Evolutionary conservation across 2,888 invertebrate species (phyloP).

Genomic region (Chalcosyrphus nemorum): DNA sequence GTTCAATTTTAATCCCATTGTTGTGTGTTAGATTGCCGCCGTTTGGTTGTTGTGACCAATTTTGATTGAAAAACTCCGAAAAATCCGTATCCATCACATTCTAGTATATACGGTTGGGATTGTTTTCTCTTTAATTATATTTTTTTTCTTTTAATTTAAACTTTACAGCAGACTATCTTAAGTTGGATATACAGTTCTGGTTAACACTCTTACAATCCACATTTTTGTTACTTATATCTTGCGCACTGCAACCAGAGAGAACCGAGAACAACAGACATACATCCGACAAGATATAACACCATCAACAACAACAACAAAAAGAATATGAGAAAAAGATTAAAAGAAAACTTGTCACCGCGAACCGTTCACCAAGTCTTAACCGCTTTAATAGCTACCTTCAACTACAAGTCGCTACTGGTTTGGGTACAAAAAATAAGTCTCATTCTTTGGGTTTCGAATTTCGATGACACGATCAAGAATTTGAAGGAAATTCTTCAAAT

Average conservation of each 20-base stretch:
- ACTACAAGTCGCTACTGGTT: slow-evolving; percentile 27
- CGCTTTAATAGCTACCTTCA: slow-evolving; percentile 13
- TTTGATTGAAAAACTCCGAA: slow-evolving; percentile 76
- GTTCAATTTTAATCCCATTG: slow-evolving; percentile 75
- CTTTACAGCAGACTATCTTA: slow-evolving; percentile 30
- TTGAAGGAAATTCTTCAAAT: slow-evolving; percentile 21
- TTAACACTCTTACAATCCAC: slow-evolving; percentile 72
- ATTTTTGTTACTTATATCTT: slow-evolving; percentile 56
- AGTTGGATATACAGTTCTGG: slow-evolving; percentile 74
- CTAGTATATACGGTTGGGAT: slow-evolving; percentile 53
- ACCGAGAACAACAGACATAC: slow-evolving; percentile 35
- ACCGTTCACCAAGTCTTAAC: slow-evolving; percentile 32
- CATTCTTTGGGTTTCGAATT: slow-evolving; percentile 48
- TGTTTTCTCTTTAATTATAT: slow-evolving; percentile 52
- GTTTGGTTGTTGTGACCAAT: slow-evolving; percentile 72
- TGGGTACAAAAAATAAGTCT: neutral
- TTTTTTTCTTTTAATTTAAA: neutral
- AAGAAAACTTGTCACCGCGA: neutral
- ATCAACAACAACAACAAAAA: slow-evolving; percentile 32
- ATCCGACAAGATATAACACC: slow-evolving; percentile 5
- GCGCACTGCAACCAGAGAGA: slow-evolving; percentile 44
- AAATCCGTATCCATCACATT: slow-evolving; percentile 76
- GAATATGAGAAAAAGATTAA: neutral
- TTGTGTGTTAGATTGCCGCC: slow-evolving; percentile 57
- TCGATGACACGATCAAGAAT: slow-evolving; percentile 63